Percentiles rank a stretch among this genome's conserved stretches.
These are phyloP conservation scores for Megaceryle torquata DNA, from an alignment of 2,113 vertebrate genomes.

Conservation along the genomic window DNA sequence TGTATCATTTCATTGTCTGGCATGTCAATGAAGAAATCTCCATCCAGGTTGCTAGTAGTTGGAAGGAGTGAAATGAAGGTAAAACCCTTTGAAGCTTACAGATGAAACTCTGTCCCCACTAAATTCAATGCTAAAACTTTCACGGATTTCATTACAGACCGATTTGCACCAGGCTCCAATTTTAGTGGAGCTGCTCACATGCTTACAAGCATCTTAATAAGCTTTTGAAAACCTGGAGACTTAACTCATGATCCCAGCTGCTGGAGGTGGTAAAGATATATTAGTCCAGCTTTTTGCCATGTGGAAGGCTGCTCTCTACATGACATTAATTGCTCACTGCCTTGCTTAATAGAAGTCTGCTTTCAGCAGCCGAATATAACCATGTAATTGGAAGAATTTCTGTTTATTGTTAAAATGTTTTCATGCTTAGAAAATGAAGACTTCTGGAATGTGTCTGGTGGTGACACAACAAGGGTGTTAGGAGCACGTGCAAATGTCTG, in stretches of 20 bases:
- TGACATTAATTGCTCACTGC: conserved; percentile 51
- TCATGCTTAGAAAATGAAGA: conserved; percentile 17
- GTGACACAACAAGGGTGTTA: background rate
- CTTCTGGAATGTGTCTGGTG: conserved; percentile 34
- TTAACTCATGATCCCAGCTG: conserved; percentile 28
- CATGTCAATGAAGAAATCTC: background rate
- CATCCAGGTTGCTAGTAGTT: background rate
- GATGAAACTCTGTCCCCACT: background rate
- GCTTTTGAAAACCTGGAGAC: conserved; percentile 1
- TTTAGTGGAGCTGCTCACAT: background rate
- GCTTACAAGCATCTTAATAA: background rate
- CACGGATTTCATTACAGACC: background rate
- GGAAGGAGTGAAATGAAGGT: background rate
- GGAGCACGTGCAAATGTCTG: background rate
- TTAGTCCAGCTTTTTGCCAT: background rate
- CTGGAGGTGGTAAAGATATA: conserved; percentile 20
- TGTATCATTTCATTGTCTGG: background rate
- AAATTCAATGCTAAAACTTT: background rate
- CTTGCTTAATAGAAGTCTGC: conserved; percentile 13
- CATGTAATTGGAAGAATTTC: conserved; percentile 43
- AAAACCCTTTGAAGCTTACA: background rate
- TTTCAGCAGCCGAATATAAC: conserved; percentile 43
- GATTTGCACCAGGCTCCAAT: background rate
- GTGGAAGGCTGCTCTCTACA: conserved; percentile 24
- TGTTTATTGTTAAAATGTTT: conserved; percentile 53